Conservation (phyloP, 2,113 vertebrate genomes). For the Dryoscopus gambensis region DNA sequence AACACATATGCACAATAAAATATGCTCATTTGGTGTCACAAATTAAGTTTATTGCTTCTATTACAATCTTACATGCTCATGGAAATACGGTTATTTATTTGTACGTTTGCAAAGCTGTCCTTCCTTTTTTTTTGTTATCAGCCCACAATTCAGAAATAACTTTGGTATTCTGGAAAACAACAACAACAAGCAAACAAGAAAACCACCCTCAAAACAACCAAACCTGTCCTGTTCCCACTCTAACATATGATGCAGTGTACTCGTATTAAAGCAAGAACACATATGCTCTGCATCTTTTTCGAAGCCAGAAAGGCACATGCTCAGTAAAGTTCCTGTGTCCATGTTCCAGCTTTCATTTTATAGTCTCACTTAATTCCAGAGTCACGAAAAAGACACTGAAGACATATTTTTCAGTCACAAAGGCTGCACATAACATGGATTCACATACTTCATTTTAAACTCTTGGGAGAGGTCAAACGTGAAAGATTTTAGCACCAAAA, state of each 20-base stretch:
- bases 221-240: not conserved
- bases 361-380: not conserved
- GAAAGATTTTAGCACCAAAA: not conserved
- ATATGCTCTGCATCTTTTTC: not conserved
- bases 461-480: not conserved
- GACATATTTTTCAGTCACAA: not conserved
- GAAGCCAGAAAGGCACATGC: not conserved
- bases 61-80: not conserved
- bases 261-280: not conserved
- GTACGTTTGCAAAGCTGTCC: not conserved
- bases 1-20: not conserved
- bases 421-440: not conserved
- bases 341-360: not conserved
- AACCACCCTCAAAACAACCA: not conserved
- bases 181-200: not conserved
- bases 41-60: not conserved
- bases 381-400: not conserved
- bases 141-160: not conserved
- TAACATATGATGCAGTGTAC: not conserved
- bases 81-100: not conserved
- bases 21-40: not conserved
- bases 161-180: not conserved
- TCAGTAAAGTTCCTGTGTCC: not conserved
- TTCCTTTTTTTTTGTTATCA: not conserved
- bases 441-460: not conserved